Evolutionary conservation across 2,888 invertebrate species (phyloP).

Genomic region (Phalangium opilio): DNA sequence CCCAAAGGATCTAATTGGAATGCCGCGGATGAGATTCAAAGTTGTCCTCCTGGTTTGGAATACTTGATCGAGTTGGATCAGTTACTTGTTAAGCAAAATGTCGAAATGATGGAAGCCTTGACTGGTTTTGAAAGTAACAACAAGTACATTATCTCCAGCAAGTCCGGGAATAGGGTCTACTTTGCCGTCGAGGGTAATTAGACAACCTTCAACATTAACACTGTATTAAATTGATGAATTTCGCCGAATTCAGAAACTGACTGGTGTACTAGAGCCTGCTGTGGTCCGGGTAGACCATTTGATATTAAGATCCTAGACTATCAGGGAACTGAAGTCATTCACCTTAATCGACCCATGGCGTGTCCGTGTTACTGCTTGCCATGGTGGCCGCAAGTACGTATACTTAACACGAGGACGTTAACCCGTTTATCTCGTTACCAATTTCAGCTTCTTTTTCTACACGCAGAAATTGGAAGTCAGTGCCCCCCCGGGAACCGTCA

Average conservation of each 20-base stretch:
- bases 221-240: too few species aligned
- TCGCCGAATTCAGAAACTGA: constrained; percentile 46
- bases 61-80: constrained; percentile 31
- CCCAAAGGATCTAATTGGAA: too few species aligned
- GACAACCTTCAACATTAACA: too few species aligned
- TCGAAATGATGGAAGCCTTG: constrained; percentile 36
- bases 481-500: constrained; percentile 36
- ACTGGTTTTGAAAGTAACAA: constrained; percentile 79
- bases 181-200: constrained; percentile 10
- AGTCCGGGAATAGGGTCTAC: constrained; percentile 26
- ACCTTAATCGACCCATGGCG: constrained; percentile 61
- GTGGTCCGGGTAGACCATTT: constrained; percentile 65
- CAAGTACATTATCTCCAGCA: constrained; percentile 57
- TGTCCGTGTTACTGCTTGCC: constrained; percentile 73
- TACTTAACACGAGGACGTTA: not conserved
- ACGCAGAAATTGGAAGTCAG: constrained; percentile 57
- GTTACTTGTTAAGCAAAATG: constrained; percentile 31
- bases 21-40: too few species aligned
- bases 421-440: too few species aligned
- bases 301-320: constrained; percentile 75
- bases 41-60: constrained; percentile 25
- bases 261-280: constrained; percentile 66
- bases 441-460: too few species aligned
- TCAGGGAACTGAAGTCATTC: constrained; percentile 61
- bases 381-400: constrained; percentile 54